Base-by-base conservation (phyloP, 2,888 invertebrate species). In the Drepanosiphum platanoidis region DNA sequence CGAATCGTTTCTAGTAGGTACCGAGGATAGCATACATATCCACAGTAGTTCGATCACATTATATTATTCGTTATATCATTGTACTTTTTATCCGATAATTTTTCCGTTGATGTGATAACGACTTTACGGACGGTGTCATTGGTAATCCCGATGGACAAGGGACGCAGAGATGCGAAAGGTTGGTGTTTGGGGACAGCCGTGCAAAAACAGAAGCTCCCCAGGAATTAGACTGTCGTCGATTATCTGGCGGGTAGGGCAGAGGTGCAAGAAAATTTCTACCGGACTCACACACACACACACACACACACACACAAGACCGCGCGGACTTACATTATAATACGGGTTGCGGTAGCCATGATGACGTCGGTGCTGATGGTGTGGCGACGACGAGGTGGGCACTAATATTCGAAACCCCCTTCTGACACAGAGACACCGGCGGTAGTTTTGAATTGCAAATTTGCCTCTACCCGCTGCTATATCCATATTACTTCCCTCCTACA, bases 401-500 rank as follows among this genome's bases (percentile, higher is more conserved):
- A 70, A 36, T 52, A 79, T 39, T 46, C 32, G 8, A 42, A 11
- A 7, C 42, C 36, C 27, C 32, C 18, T 3, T 32, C 36, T 11
- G 61, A 18, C 36, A 34, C 52, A 15, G 27, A 36, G 18, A 27
- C 52, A 27, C 36, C 34, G 30, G 11, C 39, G 34, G 74, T 66
- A 22, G 74, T 83, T 83, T 64, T 83, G 83, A 83, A 83, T 83
- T 83, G 74, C 83, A 83, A 83, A 83, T 83, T 83, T 58, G 42
- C 34, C 27, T 36, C 61, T 32, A 39, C 39, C 46, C 64, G 61
- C 18, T 27, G 1, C 36, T 52, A n/a, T 27, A 68, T 22, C 34
- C 5, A 3, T 22, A 22, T 52, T 64, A 15, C 39, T 9, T 58
- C 39, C 58, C n/a, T 34, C 32, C 11, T 18, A 71, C 15, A 61